These are phyloP conservation scores for Rotaria macrura DNA, from an alignment of 2,888 invertebrate species.

Conservation along the genomic window DNA sequence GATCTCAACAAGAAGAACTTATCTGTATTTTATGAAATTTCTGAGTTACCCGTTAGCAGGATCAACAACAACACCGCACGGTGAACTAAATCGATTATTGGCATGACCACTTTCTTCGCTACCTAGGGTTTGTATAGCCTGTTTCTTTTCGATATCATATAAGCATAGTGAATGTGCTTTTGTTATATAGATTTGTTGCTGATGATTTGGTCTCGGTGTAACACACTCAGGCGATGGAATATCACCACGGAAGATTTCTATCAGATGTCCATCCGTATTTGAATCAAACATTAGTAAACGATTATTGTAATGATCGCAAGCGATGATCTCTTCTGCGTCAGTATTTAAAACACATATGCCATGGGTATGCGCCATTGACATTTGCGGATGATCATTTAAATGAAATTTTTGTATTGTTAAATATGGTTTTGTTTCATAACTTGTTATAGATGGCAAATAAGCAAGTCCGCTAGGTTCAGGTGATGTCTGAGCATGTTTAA, in stretches of 20 bases:
- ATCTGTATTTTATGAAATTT: neutral
- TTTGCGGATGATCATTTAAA: neutral
- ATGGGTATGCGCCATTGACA: neutral
- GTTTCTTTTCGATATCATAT: neutral
- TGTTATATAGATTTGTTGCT: neutral
- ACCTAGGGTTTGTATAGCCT: neutral
- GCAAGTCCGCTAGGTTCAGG: neutral
- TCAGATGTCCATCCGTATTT: neutral
- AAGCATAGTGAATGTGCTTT: neutral
- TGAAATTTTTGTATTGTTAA: neutral
- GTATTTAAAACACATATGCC: neutral
- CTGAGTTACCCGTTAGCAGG: neutral
- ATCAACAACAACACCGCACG: neutral
- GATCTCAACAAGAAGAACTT: neutral
- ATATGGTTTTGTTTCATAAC: constrained; percentile 7
- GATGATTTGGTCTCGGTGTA: neutral
- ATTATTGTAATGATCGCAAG: constrained; percentile 21
- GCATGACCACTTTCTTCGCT: constrained; percentile 20
- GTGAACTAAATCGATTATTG: neutral
- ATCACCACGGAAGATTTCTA: neutral
- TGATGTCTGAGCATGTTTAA: neutral
- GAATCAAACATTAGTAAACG: constrained; percentile 15
- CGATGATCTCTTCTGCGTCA: neutral
- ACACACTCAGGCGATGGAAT: neutral
- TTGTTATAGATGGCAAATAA: neutral